phyloP scores from a whole-genome alignment of 2,888 invertebrate genomes.

The Geophilus truncorum region DNA sequence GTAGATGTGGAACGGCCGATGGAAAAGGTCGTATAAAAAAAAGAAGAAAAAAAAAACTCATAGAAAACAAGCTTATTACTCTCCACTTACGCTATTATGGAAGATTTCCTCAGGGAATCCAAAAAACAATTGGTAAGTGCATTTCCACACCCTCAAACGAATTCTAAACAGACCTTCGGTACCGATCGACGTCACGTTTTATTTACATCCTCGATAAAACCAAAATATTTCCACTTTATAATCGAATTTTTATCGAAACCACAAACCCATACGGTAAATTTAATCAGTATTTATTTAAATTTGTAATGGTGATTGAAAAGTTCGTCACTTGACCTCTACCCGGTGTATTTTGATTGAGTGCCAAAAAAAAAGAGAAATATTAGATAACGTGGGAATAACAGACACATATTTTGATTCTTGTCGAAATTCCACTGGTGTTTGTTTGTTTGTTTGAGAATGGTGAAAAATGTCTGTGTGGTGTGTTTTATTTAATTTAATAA shows the following conservation, averaged over 20 bases:
- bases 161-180: not conserved
- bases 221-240: not conserved
- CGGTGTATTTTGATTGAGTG: not conserved
- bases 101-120: not conserved
- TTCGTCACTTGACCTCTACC: not conserved
- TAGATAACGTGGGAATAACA: not conserved
- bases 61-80: not conserved
- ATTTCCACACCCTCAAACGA: not conserved
- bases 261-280: not conserved
- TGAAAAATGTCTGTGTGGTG: not conserved
- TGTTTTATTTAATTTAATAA: not conserved
- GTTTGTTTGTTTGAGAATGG: too few relatives aligned
- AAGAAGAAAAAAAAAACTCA: not conserved
- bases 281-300: not conserved
- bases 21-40: not conserved
- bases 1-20: not conserved
- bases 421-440: too few relatives aligned
- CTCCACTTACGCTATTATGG: not conserved
- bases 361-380: not conserved
- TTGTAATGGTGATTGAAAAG: not conserved
- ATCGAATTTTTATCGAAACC: not conserved
- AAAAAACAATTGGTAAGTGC: not conserved
- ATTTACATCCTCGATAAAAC: not conserved
- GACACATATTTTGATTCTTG: not conserved
- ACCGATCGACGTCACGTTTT: not conserved